These are phyloP conservation scores for Euleptes europaea DNA, from an alignment of 2,113 vertebrate genomes.

Conservation along the genomic window DNA sequence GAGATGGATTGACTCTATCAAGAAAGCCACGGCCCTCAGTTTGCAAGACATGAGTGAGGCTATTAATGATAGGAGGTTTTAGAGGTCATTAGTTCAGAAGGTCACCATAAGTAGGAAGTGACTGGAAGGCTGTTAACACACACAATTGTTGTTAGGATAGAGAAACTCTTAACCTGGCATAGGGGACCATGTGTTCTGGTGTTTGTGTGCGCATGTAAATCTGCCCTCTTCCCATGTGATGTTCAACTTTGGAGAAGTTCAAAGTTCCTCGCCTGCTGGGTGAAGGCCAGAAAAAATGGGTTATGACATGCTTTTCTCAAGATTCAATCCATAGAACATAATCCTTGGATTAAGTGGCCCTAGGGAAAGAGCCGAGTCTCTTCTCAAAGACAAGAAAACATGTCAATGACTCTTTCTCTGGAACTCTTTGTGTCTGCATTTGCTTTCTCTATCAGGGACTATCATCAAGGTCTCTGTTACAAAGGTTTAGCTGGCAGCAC, in stretches of 20 bases:
- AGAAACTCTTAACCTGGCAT: too few relatives aligned
- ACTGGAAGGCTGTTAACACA: too few relatives aligned
- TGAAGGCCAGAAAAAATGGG: neutral
- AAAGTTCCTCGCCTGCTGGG: neutral
- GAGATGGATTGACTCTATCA: too few relatives aligned
- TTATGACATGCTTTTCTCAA: neutral
- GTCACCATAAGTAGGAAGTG: too few relatives aligned
- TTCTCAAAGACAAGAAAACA: neutral
- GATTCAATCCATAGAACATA: neutral
- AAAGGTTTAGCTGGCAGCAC: neutral
- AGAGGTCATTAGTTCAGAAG: too few relatives aligned
- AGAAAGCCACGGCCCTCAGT: too few relatives aligned
- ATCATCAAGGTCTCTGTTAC: slow-evolving; percentile 58
- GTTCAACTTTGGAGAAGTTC: neutral
- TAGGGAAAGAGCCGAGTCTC: neutral
- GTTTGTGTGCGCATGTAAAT: too few relatives aligned
- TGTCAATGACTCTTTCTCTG: neutral
- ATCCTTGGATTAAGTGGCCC: slow-evolving; percentile 2
- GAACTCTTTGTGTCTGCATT: neutral
- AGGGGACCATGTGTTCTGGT: too few relatives aligned
- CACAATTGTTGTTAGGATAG: too few relatives aligned
- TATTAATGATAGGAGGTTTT: too few relatives aligned
- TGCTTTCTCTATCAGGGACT: slow-evolving; percentile 52
- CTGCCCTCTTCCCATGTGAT: too few relatives aligned
- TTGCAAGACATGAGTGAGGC: too few relatives aligned